Base-by-base conservation (phyloP, 2,888 invertebrate species). In the Patella caerulea region DNA sequence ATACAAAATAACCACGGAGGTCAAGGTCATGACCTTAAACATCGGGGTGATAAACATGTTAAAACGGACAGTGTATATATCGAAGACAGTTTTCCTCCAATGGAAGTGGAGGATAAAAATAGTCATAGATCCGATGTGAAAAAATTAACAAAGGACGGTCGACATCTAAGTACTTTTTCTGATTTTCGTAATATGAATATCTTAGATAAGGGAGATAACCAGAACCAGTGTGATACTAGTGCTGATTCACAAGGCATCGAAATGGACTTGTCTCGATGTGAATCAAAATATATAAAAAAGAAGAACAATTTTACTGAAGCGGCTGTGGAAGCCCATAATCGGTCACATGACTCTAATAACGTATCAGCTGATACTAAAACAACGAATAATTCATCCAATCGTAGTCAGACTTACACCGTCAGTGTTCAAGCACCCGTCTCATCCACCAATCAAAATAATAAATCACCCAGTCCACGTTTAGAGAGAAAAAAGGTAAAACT, bases 401-500 rank as follows among this genome's bases (percentile, higher is more conserved):
- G 73, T 24, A 72, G 72, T 52, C 75, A 71, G 55, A 80, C 80
- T 17, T 80, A 75, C 24, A 74, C 76, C 29, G 56, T 75, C 54
- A 76, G 72, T 71, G 74, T 73, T 14, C 76, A 81, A 29, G 78
- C 79, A 15, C 81, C 79, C 11, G 72, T 70, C n/a, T n/a, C 59
- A 12, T 15, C 71, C 11, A 53, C 17, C 53, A n/a, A 59, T 45
- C 71, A 52, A 52, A 52, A 45, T 19, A 65, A 52, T 45, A 54
- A 29, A n/a, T 24, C 45, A 45, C 83, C 82, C 55, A 85, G 84
- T 79, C 82, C 85, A 14, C 83, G 83, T 29, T 72, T 77, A 14
- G 88, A 87, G 73, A 84, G 86, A 76, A 86, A 86, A 80, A 88
- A 87, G 84, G 88, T 87, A 71, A 80, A 83, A 76, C 45, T 14